phyloP scores from a whole-genome alignment of 2,113 vertebrate species.

The Nanorana parkeri region DNA sequence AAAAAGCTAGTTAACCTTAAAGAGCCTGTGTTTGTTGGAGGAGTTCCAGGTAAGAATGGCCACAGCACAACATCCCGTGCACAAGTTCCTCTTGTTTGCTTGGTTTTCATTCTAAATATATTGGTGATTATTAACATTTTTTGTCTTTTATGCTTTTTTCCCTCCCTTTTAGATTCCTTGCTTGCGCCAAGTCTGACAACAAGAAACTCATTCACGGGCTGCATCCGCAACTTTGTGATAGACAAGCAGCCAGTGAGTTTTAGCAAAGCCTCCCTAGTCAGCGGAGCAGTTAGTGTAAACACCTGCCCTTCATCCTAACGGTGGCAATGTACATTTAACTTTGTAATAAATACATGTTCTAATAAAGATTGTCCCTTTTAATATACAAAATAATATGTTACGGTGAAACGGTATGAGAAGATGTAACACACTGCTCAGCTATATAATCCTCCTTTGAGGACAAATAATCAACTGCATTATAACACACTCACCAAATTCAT shows the following conservation, averaged over 20 bases:
- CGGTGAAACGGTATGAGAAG: not conserved
- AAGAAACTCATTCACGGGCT: constrained; percentile 84
- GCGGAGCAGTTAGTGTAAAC: constrained; percentile 87
- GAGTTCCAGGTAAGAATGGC: constrained; percentile 83
- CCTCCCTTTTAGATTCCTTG: constrained; percentile 78
- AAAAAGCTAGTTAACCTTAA: constrained; percentile 71
- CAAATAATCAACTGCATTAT: no score
- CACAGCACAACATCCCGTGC: not conserved
- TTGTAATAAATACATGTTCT: constrained; percentile 27
- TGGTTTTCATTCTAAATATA: not conserved
- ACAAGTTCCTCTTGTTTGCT: not conserved
- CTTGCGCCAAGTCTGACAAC: constrained; percentile 77
- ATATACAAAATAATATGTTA: not conserved
- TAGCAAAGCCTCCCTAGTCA: constrained; percentile 85
- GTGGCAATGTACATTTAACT: constrained; percentile 7
- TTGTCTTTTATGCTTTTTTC: constrained; percentile 53
- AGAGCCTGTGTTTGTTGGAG: constrained; percentile 89
- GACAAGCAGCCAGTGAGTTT: constrained; percentile 84
- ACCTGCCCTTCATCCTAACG: constrained; percentile 84
- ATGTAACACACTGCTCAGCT: not conserved
- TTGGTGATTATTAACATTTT: not conserved
- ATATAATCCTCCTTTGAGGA: no score
- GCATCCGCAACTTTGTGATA: constrained; percentile 87
- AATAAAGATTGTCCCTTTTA: constrained; percentile 9
- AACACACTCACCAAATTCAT: no score